Evolutionary conservation across 1,140 invertebrate genomes (phyloP).

Genomic region (Drosophila ercepeae): DNA sequence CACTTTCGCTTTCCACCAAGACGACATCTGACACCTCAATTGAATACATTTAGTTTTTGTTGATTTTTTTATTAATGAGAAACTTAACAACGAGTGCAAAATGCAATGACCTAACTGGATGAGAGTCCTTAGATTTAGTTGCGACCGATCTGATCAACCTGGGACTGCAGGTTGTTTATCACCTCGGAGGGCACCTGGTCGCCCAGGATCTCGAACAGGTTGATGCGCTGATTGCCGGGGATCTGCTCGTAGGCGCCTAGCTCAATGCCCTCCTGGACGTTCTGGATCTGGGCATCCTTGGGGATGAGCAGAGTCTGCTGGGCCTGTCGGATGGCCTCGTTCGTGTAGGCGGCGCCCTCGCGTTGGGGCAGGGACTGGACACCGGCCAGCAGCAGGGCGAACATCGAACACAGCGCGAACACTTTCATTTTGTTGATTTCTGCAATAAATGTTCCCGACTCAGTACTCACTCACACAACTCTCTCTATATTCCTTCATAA

Average conservation of each 20-base stretch:
- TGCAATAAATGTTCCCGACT: constrained; percentile 8
- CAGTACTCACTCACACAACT: background rate
- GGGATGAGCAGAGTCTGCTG: constrained; percentile 93
- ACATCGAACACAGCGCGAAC: constrained; percentile 82
- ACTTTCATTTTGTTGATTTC: constrained; percentile 69
- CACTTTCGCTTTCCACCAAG: constrained; percentile 64
- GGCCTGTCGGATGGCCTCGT: constrained; percentile 93
- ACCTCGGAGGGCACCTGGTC: constrained; percentile 93
- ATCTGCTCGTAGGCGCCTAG: constrained; percentile 92
- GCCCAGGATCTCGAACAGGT: constrained; percentile 91
- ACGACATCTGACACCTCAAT: constrained; percentile 42
- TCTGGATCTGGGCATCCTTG: constrained; percentile 92
- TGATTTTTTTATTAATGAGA: constrained; percentile 50
- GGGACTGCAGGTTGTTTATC: constrained; percentile 92
- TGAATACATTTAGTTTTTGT: constrained; percentile 46
- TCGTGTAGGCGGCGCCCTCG: constrained; percentile 91
- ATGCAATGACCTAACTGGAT: constrained; percentile 37
- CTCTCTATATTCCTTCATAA: background rate
- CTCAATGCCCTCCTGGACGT: constrained; percentile 93
- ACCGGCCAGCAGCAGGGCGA: constrained; percentile 82
- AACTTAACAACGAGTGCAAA: constrained; percentile 70
- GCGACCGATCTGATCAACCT: constrained; percentile 91
- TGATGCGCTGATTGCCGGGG: constrained; percentile 91
- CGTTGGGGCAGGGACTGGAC: constrained; percentile 86
- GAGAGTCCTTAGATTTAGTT: constrained; percentile 83